Base-by-base conservation (phyloP, 23 tunicate genomes). In the Ascidia mentula region DNA sequence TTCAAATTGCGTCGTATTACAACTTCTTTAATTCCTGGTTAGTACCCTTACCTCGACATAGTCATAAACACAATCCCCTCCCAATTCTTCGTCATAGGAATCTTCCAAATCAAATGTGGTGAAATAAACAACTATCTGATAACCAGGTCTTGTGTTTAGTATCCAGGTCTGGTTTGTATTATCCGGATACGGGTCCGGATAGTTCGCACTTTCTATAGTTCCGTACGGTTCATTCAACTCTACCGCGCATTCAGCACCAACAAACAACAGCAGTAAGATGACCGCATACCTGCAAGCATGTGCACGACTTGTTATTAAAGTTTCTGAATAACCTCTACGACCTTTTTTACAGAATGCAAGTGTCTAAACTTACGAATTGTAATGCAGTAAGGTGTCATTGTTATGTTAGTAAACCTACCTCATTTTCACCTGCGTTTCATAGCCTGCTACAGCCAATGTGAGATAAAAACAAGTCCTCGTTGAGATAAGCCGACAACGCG, bases 41-140 rank as follows among this genome's bases (percentile, higher is more conserved):
- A 42, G 12, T 42, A 42, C 22, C 22, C 22, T 69, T 61, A 91
- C 97, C 87, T 77, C 59, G 18, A 91, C 38, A 69, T 77, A 91
- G 45, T 91, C 97, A 40, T 91, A 91, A 22, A 72, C 90, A 72
- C 97, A 91, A 32, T 84, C 80, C n/a, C 90, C 90, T 0, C 90
- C 90, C 15, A 70, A 15, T 0, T 82, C 84, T 45, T 72, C 87
- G 38, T 91, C 97, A 72, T 82, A 91, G 34, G 97, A 91, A 39
- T 86, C 90, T 80, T 91, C 97, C n/a, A 91, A 26, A 31, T 91
- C 87, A 39, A 91, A 91, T 15, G 26, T 69, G 0, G 87, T 77
- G 72, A 91, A 91, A 46, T 77, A 82, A 18, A 91, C 13, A 34
- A 38, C 88, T 3, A 91, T 45, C 45, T 80, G 87, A 72, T 77